Evolutionary conservation across 2,888 invertebrate species (phyloP).

Genomic region (Campopleginae sp.): DNA sequence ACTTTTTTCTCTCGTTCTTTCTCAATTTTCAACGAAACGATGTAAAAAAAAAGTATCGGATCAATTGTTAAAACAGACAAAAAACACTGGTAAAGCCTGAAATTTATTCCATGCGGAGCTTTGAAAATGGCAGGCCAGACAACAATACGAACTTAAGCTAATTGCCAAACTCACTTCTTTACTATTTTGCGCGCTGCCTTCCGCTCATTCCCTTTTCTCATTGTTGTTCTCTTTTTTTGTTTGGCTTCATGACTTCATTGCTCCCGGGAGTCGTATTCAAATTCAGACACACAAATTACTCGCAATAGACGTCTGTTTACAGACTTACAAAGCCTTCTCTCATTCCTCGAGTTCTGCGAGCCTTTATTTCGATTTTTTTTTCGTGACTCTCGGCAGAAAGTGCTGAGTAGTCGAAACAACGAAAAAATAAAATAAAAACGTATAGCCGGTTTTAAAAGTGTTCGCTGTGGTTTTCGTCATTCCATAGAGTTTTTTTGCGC

Average conservation of each 20-base stretch:
- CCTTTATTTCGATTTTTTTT: neutral
- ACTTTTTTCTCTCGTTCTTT: neutral
- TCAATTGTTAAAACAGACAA: no score
- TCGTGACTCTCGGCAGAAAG: conserved; percentile 20
- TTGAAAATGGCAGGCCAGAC: no score
- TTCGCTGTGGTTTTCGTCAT: conserved; percentile 51
- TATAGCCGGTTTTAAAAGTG: conserved; percentile 23
- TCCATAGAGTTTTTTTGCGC: conserved; percentile 10
- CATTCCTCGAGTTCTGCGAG: neutral
- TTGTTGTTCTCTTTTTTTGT: conserved; percentile 1
- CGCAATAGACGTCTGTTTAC: conserved; percentile 51
- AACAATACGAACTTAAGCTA: conserved; percentile 22
- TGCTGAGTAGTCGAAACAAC: neutral
- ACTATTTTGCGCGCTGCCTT: neutral
- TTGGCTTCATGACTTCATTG: conserved; percentile 12
- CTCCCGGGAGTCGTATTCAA: conserved; percentile 53
- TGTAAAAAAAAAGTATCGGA: no score
- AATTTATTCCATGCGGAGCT: no score
- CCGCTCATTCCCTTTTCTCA: neutral
- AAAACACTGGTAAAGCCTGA: no score
- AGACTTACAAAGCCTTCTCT: conserved; percentile 32
- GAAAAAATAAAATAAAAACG: neutral
- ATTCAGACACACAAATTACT: conserved; percentile 63
- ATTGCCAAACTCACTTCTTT: conserved; percentile 36
- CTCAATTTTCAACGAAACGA: neutral